Base-by-base conservation (phyloP, 2,797 vertebrate species). In the Holocentrus rufus region DNA sequence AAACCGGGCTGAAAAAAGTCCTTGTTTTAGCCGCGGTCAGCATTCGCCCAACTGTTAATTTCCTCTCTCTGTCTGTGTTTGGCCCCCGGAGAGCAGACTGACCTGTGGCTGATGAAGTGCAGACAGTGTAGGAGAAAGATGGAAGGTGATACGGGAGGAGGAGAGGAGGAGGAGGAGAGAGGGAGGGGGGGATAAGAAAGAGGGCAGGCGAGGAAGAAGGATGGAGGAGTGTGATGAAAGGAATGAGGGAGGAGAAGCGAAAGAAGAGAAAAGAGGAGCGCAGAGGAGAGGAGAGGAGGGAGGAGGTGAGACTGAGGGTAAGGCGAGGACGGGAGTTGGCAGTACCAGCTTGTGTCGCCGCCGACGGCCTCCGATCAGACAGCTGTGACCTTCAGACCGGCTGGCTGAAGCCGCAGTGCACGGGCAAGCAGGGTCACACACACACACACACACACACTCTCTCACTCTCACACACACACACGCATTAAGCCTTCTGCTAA, bases 311-410 rank as follows among this genome's bases (percentile, higher is more conserved):
- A 25, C 74, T 83, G 82, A 89, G 85, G 86, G 54, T 72, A 71
- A 49, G 59, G 75, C 14, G 1, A 69, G 53, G 68, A 59, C 46
- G 68, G 18, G 53, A 22, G 76, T 74, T 84, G 87, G 79, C 83
- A 61, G 80, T 56, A 72, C 79, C 89, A 90, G 89, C 85, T 87
- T 88, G 86, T 52, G 72, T 68, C 66, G 80, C 87, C 81, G 81
- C 86, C 84, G 80, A 65, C 74, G 69, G 75, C 76, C 79, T 39
- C 74, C 66, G 70, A 72, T 75, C 31, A 34, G 81, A 87, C 85
- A 87, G 88, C 85, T 87, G 88, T 66, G 73, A 88, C 90, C 90
- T 91, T 91, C 88, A 79, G 9, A 42, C 65, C 27, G 44, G 52
- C 66, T 65, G 62, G 49, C n/a, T 53, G 47, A 72, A 73, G 80